Conservation (phyloP, 1,140 invertebrate species). For the Drosophila bifasciata region DNA sequence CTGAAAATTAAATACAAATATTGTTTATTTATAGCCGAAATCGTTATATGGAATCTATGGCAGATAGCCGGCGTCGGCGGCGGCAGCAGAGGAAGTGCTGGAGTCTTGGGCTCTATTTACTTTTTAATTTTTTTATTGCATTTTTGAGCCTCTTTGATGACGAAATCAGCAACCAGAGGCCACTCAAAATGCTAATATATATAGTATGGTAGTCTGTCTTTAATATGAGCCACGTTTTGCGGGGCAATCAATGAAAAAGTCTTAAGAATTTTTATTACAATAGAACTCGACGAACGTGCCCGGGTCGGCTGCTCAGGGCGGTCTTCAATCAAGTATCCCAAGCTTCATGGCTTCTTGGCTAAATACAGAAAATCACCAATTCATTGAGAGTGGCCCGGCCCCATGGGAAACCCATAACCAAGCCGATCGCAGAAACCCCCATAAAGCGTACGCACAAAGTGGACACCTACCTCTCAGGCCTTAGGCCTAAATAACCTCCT, state of each 20-base stretch:
- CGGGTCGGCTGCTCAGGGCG: no score
- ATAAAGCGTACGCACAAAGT: slow-evolving; percentile 47
- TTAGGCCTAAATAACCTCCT: slow-evolving; percentile 2
- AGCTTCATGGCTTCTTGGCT: slow-evolving; percentile 28
- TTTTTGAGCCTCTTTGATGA: slow-evolving; percentile 15
- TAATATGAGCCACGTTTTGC: slow-evolving; percentile 25
- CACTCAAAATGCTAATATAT: slow-evolving; percentile 44
- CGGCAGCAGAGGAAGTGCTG: background rate
- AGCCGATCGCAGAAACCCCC: no score
- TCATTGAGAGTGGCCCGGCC: no score
- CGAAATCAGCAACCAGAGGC: slow-evolving; percentile 25
- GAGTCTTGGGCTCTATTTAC: background rate
- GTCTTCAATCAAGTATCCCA: slow-evolving; percentile 30
- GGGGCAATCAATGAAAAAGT: slow-evolving; percentile 7
- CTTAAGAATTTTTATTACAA: slow-evolving; percentile 45
- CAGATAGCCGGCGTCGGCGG: no score
- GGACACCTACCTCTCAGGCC: no score
- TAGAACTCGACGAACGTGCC: slow-evolving; percentile 15
- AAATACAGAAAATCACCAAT: no score
- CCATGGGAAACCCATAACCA: no score
- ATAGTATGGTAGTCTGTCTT: no score
- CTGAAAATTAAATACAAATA: slow-evolving; percentile 39
- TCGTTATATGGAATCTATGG: slow-evolving; percentile 25
- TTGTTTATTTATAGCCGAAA: slow-evolving; percentile 43
- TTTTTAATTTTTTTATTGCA: background rate